Evolutionary conservation across 2,113 vertebrate species (phyloP).

Genomic region (Limnothrissa miodon): DNA sequence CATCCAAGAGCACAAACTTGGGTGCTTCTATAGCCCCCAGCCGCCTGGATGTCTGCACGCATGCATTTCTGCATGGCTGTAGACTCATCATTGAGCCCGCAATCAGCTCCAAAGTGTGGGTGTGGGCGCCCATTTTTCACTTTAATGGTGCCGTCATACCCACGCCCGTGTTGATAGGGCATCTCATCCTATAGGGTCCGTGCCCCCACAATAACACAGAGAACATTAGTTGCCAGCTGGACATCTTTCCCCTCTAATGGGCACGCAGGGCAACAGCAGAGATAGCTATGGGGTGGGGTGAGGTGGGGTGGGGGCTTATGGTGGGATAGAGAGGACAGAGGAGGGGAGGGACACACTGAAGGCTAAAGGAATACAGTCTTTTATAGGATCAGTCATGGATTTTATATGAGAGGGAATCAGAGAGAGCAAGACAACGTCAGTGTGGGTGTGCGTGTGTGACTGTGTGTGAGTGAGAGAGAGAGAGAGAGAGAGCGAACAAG

Average conservation of each 20-base stretch:
- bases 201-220: conserved; percentile 15
- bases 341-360: background rate
- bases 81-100: background rate
- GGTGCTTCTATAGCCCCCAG: background rate
- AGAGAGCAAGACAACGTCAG: background rate
- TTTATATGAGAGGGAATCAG: background rate
- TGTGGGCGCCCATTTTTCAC: background rate
- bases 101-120: background rate
- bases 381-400: background rate
- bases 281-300: background rate
- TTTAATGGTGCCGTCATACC: background rate
- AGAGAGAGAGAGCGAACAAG: background rate
- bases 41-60: background rate
- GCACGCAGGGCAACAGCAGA: background rate
- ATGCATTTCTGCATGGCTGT: background rate
- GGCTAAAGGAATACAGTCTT: background rate
- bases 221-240: conserved; percentile 22
- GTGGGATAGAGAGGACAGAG: background rate
- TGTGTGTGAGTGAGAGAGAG: background rate
- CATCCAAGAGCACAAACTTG: background rate
- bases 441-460: too few relatives aligned
- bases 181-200: background rate
- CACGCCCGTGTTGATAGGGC: background rate
- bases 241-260: conserved; percentile 15
- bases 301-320: background rate